phyloP scores from a whole-genome alignment of 2,113 vertebrate species.

The Apeltes quadracus region DNA sequence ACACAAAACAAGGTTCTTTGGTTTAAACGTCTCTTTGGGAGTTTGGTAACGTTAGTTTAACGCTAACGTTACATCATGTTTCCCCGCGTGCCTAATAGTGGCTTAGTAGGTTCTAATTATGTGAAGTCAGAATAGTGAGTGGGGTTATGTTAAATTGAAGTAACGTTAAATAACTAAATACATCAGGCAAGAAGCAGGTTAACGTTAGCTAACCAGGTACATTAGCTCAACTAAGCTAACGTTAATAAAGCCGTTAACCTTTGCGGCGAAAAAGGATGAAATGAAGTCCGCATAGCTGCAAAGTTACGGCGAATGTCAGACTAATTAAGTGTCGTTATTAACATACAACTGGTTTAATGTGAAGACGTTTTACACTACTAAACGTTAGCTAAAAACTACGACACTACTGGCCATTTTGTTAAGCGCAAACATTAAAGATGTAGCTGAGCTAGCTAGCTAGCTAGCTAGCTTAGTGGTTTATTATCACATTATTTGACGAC shows the following conservation, averaged over 20 bases:
- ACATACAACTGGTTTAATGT: accelerated
- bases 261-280: neutral
- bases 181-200: too few relatives aligned
- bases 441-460: constrained; percentile 50
- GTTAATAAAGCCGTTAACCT: constrained; percentile 29
- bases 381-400: constrained; percentile 18
- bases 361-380: neutral
- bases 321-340: accelerated
- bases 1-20: neutral
- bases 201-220: neutral
- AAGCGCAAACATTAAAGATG: constrained; percentile 22
- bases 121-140: neutral
- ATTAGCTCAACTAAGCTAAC: constrained; percentile 33
- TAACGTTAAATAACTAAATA: neutral
- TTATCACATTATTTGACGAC: neutral
- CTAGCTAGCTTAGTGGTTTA: constrained; percentile 26
- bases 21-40: neutral
- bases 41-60: neutral
- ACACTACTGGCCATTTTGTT: constrained; percentile 55
- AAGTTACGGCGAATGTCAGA: neutral
- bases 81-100: too few relatives aligned
- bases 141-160: neutral
- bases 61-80: neutral
- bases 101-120: too few relatives aligned
- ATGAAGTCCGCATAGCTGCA: neutral